Conservation (phyloP, 2,113 vertebrate species). For the Eptesicus fuscus region DNA sequence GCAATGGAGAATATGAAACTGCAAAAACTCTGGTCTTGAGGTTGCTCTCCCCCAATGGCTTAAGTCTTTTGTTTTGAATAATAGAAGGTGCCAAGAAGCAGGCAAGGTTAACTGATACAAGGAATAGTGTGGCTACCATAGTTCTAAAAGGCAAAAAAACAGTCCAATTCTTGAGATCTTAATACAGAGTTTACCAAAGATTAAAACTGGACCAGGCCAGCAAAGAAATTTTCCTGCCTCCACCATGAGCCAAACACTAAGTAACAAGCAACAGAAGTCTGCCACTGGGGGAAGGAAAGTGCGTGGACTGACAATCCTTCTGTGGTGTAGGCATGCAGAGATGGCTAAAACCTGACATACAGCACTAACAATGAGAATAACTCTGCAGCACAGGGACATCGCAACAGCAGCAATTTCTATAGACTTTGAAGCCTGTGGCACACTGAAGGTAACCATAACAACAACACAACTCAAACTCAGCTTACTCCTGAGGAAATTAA, state of each 20-base stretch:
- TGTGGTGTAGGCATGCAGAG: background rate
- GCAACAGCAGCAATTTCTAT: background rate
- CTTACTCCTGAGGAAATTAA: background rate
- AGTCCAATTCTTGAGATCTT: background rate
- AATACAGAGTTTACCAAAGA: background rate
- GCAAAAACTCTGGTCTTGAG: background rate
- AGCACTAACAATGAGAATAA: background rate
- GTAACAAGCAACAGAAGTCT: background rate
- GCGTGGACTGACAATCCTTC: background rate
- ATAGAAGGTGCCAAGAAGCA: background rate
- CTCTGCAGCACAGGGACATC: background rate
- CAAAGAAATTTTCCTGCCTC: background rate
- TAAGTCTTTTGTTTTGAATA: background rate
- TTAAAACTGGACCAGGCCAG: background rate
- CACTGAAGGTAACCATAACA: background rate
- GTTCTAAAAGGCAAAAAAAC: background rate
- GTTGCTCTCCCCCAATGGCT: background rate
- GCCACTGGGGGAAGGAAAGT: background rate
- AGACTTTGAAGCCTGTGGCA: background rate
- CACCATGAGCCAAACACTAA: background rate
- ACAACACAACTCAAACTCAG: background rate
- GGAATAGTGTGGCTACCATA: background rate
- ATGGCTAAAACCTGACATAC: background rate
- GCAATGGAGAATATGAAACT: background rate
- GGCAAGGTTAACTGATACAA: background rate